These are phyloP conservation scores for Leptopilina clavipes DNA, from an alignment of 1,140 invertebrate species.

Conservation along the genomic window DNA sequence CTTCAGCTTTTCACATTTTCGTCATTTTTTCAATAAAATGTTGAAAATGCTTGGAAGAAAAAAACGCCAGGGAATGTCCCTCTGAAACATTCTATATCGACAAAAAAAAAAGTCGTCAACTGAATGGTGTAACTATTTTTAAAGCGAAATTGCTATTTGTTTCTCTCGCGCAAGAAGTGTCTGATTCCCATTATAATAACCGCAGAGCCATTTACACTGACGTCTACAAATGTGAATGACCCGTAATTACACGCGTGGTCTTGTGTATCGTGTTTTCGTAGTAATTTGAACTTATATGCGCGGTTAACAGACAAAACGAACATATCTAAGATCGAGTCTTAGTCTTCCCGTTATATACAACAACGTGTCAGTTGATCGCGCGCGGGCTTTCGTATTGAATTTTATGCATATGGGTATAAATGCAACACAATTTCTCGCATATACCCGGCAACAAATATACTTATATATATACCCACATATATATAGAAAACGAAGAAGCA, in stretches of 20 bases:
- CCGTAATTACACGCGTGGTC: slow-evolving; percentile 17
- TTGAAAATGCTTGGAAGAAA: neutral
- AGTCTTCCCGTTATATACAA: slow-evolving; percentile 25
- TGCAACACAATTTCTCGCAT: neutral
- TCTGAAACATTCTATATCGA: neutral
- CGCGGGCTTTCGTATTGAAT: neutral
- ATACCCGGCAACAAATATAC: no score
- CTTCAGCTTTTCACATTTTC: no score
- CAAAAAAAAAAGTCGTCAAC: slow-evolving; percentile 1
- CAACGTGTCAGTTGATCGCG: slow-evolving; percentile 8
- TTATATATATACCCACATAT: neutral
- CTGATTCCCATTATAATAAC: slow-evolving; percentile 27
- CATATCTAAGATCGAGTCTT: slow-evolving; percentile 26
- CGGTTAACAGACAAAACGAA: slow-evolving; percentile 17
- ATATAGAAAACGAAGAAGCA: neutral
- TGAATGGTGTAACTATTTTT: neutral
- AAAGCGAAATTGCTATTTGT: slow-evolving; percentile 11
- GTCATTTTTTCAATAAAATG: neutral
- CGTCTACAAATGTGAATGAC: slow-evolving; percentile 31
- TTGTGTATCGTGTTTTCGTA: slow-evolving; percentile 24
- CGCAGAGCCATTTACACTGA: slow-evolving; percentile 23
- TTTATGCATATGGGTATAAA: neutral
- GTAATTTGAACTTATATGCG: slow-evolving; percentile 9
- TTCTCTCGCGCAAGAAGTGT: slow-evolving; percentile 21
- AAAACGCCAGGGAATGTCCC: neutral